Evolutionary conservation across 2,113 vertebrate species (phyloP).

Genomic region (Anas platyrhynchos): DNA sequence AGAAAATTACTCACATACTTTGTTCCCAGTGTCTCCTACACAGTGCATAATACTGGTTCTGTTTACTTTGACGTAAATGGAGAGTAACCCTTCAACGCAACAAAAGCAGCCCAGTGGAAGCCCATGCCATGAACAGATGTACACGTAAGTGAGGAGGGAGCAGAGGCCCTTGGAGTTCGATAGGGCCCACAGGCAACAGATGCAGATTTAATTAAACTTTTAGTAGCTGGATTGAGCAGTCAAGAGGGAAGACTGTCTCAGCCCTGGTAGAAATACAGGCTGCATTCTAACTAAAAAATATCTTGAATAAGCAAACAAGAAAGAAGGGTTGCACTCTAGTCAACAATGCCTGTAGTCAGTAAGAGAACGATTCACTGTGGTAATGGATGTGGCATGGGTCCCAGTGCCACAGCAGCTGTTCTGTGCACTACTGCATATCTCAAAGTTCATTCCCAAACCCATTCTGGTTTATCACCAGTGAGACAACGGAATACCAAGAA

Average conservation of each 20-base stretch:
- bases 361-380: background rate
- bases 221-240: background rate
- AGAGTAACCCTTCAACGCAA: background rate
- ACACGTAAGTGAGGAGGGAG: background rate
- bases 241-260: background rate
- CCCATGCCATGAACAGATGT: background rate
- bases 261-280: background rate
- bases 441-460: background rate
- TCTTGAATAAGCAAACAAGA: background rate
- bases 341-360: background rate
- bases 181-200: background rate
- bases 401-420: background rate
- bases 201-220: background rate
- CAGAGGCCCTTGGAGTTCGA: background rate
- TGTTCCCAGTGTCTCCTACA: background rate
- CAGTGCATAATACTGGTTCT: background rate
- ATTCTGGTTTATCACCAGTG: background rate
- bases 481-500: background rate
- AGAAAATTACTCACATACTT: background rate
- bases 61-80: background rate
- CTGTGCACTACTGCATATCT: background rate
- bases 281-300: background rate
- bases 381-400: background rate
- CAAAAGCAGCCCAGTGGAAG: background rate
- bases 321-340: background rate